Conservation (phyloP, 2,113 vertebrate species). For the Actinemys pallida region DNA sequence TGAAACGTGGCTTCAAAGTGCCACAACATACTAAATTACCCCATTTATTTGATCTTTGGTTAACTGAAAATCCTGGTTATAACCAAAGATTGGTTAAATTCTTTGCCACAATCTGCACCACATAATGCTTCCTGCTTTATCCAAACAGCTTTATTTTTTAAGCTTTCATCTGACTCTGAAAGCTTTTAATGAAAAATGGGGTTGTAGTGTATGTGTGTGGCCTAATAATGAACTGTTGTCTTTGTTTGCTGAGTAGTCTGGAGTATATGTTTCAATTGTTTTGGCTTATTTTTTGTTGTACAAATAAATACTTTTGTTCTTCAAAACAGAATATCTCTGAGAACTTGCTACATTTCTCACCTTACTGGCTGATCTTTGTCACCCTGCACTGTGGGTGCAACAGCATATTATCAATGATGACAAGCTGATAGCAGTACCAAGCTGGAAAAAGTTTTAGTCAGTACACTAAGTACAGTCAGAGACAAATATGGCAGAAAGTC, state of each 20-base stretch:
- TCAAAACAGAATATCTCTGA: conserved; percentile 13
- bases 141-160: background rate
- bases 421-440: conserved; percentile 46
- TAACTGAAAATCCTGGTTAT: background rate
- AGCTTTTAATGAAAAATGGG: background rate
- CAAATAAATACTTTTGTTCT: conserved; percentile 54
- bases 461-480: background rate
- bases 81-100: background rate
- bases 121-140: background rate
- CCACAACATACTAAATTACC: background rate
- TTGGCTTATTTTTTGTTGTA: conserved; percentile 28
- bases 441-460: conserved; percentile 48
- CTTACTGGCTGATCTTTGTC: conserved; percentile 38
- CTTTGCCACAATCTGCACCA: background rate
- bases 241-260: conserved; percentile 11
- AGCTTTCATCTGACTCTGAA: background rate
- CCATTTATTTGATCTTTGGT: background rate
- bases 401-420: conserved; percentile 48
- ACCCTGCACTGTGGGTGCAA: background rate
- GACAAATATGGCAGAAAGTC: conserved; percentile 16
- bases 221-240: conserved; percentile 21
- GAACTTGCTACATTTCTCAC: conserved; percentile 12
- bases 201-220: background rate
- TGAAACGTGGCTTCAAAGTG: background rate
- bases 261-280: conserved; percentile 35